Base-by-base conservation (phyloP, 2,113 vertebrate species). In the Thryonomys swinderianus region DNA sequence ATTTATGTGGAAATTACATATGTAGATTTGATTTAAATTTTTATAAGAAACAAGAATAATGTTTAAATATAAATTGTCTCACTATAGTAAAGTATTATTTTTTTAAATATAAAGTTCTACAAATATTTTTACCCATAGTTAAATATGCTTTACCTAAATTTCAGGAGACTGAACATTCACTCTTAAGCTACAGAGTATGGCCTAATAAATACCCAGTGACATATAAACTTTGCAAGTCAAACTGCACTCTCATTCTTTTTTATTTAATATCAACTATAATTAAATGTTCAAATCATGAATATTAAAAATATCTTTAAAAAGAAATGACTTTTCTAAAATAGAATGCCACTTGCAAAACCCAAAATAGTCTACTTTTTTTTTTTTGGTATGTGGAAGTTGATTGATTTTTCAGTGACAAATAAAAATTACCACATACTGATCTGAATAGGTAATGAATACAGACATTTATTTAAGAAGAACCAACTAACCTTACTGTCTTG, bases 251-350 rank as follows among this genome's bases (percentile, higher is more conserved):
- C 90, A 67, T 96, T 96, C 93, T 94, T 97, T 95, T 97, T 95
- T 97, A 95, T 96, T 97, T 97, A 97, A 95, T 96, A 97, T 94
- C 95, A 96, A 95, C 96, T 59, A 62, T 97, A 97, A 98, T 98
- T 98, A 97, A 98, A 95, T 95, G 95, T 95, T 97, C 90, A 96
- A 96, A 98, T 96, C 97, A 97, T 97, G 96, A 98, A 98, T 98
- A 98, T 98, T 96, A 96, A 98, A 97, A 96, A 76, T 94, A 95
- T 95, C 96, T 97, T 97, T 96, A 96, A 97, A 97, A 96, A 97
- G 95, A 97, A 97, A 97, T 98, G 97, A 95, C 91, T 97, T 97
- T 97, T 98, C 96, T 96, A 96, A 96, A 97, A 97, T 98, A 97
- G 96, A 96, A 96, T 97, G 91, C 86, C 80, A 96, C 95, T 97